Evolutionary conservation across 2,888 invertebrate genomes (phyloP), one percentile per base, ranked within the genome.

Genomic region (Patella ulyssiponensis): DNA sequence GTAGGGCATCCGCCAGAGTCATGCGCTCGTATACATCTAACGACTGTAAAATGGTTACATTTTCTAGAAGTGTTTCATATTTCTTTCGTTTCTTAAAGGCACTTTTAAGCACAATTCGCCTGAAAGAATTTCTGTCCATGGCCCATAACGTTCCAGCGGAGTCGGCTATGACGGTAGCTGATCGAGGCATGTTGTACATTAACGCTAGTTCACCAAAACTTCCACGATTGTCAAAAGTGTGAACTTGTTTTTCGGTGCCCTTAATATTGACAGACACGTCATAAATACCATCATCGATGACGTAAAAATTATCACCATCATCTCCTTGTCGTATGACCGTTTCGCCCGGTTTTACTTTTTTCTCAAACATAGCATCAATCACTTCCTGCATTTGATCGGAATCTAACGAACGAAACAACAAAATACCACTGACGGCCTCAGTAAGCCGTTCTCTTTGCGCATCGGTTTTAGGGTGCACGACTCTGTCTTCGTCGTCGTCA

Each of bases 281-380:
- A 80, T 89, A 92, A 7, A 85, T 81, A n/a, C 92, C 92, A 4
- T 80, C 86, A 80, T 92, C 92, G 52, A 92, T 91, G 80, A 92
- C 91, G 83, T 92, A 92, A 82, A 92, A 92, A 82, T 92, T 91
- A 79, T 92, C 92, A 0, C 92, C 92, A 81, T 91, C 91, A 78
- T 92, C 91, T 0, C 91, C 92, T 78, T 92, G 91, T 64, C 82
- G 81, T 53, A 92, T 92, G 17, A 92, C 89, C 73, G 86, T 86
- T 76, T 92, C 90, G 1, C 89, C 91, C 4, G 89, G 87, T 23
- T 86, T 81, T 1, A 92, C 92, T 71, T 86, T 83, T 51, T 86
- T 87, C 80, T 91, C 91, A 80, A 90, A 90, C 92, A 92, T 92
- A 79, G 92, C 92, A 83, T 92, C 91, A 17, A 92, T 86, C 14